Evolutionary conservation across 1,140 invertebrate genomes (phyloP).

Genomic region (Acromyrmex heyeri): DNA sequence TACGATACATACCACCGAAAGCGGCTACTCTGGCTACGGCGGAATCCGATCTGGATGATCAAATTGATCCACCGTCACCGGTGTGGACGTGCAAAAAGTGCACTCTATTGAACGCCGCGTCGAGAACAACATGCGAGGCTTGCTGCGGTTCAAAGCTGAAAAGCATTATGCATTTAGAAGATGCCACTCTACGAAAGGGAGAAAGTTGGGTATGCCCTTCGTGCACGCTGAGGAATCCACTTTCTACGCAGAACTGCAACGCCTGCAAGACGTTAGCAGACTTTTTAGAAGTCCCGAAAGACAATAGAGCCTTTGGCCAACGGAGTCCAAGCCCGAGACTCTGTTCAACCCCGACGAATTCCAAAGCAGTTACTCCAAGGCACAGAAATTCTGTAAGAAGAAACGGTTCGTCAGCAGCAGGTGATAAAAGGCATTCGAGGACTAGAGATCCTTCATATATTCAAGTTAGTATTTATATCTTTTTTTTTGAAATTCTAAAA

Average conservation of each 20-base stretch:
- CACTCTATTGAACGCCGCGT: slow-evolving; percentile 92
- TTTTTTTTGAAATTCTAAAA: neutral
- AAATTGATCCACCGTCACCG: slow-evolving; percentile 82
- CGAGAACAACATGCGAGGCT: slow-evolving; percentile 91
- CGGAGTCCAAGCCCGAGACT: slow-evolving; percentile 84
- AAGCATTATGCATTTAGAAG: slow-evolving; percentile 89
- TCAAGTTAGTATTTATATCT: slow-evolving; percentile 73
- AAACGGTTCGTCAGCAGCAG: slow-evolving; percentile 79
- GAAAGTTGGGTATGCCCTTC: slow-evolving; percentile 93
- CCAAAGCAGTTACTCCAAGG: slow-evolving; percentile 82
- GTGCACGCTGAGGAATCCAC: slow-evolving; percentile 95
- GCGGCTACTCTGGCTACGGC: slow-evolving; percentile 84
- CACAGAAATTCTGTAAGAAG: slow-evolving; percentile 84
- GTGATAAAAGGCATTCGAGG: slow-evolving; percentile 81
- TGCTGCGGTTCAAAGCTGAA: slow-evolving; percentile 93
- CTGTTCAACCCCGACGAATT: slow-evolving; percentile 76
- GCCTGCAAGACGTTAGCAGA: slow-evolving; percentile 91
- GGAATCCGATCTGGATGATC: slow-evolving; percentile 83
- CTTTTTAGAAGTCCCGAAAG: slow-evolving; percentile 82
- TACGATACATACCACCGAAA: slow-evolving; percentile 86
- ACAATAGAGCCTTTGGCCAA: slow-evolving; percentile 75
- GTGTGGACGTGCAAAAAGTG: slow-evolving; percentile 96
- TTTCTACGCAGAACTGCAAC: slow-evolving; percentile 90
- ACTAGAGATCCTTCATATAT: slow-evolving; percentile 78
- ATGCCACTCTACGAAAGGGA: slow-evolving; percentile 90